These are phyloP conservation scores for Pollenia griseotomentosa DNA, from an alignment of 2,888 invertebrate species.

Conservation along the genomic window DNA sequence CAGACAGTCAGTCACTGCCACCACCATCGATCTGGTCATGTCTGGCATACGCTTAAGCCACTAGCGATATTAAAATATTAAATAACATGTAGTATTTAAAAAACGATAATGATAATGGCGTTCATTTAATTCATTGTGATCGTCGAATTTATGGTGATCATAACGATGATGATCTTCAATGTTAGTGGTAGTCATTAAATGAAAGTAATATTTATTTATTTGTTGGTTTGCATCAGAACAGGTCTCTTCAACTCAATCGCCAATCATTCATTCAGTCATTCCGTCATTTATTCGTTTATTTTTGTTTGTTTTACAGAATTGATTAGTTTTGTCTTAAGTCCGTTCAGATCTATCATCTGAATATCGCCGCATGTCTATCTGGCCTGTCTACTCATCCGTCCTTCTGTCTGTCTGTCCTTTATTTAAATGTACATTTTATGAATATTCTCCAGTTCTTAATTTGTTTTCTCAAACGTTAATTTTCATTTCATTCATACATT, in stretches of 20 bases:
- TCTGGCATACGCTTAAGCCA: slow-evolving; percentile 37
- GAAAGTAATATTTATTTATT: slow-evolving; percentile 63
- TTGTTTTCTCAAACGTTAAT: slow-evolving; percentile 62
- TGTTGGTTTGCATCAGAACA: slow-evolving; percentile 26
- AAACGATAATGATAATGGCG: slow-evolving; percentile 36
- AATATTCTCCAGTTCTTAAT: slow-evolving; percentile 59
- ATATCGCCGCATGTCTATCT: not conserved
- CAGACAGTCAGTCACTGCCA: not conserved
- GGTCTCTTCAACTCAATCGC: slow-evolving; percentile 57
- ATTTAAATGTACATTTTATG: slow-evolving; percentile 29
- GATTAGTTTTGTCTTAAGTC: slow-evolving; percentile 7
- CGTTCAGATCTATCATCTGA: not conserved
- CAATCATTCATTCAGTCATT: slow-evolving; percentile 48
- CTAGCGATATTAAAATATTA: slow-evolving; percentile 45
- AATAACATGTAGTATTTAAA: slow-evolving; percentile 59
- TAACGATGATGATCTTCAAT: slow-evolving; percentile 6
- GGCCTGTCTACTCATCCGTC: not conserved
- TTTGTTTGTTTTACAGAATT: slow-evolving; percentile 30
- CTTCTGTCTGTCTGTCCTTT: slow-evolving; percentile 21
- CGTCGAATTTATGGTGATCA: not conserved
- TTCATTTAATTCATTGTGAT: not conserved
- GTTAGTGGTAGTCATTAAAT: slow-evolving; percentile 52
- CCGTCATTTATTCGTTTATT: slow-evolving; percentile 7
- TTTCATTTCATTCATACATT: slow-evolving; percentile 60
- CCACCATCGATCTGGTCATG: slow-evolving; percentile 22